These are phyloP conservation scores for Monochamus saltuarius DNA, from an alignment of 1,140 invertebrate species.

Conservation along the genomic window DNA sequence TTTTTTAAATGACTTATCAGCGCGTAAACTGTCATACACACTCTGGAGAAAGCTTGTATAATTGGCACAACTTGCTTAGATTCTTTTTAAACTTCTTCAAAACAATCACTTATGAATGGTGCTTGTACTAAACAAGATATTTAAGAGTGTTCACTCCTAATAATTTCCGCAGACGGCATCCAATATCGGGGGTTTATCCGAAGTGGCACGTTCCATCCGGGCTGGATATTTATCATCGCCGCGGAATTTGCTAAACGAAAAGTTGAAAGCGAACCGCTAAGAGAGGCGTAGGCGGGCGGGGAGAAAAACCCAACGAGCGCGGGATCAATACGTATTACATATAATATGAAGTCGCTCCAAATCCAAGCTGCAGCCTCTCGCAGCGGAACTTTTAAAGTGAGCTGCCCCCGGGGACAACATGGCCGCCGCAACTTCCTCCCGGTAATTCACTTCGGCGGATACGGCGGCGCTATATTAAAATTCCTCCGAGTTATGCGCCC, in stretches of 20 bases:
- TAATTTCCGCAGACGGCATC: neutral
- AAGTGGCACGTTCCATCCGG: conserved; percentile 9
- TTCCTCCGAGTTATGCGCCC: conserved; percentile 39
- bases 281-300: neutral
- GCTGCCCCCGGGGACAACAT: conserved; percentile 43
- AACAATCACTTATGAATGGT: too few relatives aligned
- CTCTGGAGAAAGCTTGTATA: too few relatives aligned
- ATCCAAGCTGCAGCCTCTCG: conserved; percentile 41
- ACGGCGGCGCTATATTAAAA: conserved; percentile 42
- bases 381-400: conserved; percentile 45
- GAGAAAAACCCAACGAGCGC: conserved; percentile 24
- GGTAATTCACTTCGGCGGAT: conserved; percentile 42
- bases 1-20: too few relatives aligned
- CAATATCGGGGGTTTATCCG: neutral
- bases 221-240: conserved; percentile 11
- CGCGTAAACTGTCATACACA: too few relatives aligned
- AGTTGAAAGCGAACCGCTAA: conserved; percentile 16
- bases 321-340: conserved; percentile 45
- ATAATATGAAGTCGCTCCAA: conserved; percentile 42
- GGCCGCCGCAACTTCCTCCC: conserved; percentile 27
- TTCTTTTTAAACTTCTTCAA: too few relatives aligned
- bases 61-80: too few relatives aligned
- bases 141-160: too few relatives aligned
- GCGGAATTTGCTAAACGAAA: conserved; percentile 11
- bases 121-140: too few relatives aligned